These are phyloP conservation scores for Brachionus manjavacas DNA, from an alignment of 1,140 invertebrate species.

Conservation along the genomic window DNA sequence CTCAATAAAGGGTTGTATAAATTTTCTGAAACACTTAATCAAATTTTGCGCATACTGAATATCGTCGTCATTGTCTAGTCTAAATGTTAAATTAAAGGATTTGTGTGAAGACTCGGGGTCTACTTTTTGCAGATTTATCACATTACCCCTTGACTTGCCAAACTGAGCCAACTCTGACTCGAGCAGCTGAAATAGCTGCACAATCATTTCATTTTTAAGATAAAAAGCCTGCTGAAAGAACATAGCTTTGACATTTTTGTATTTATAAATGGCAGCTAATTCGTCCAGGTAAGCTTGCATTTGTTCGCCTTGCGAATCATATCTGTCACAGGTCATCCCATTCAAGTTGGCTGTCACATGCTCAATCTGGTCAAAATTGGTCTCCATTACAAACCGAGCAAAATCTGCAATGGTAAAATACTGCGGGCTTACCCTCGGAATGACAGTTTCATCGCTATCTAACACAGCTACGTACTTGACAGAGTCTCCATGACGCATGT, in stretches of 20 bases:
- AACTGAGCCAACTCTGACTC: neutral
- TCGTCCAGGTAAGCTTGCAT: slow-evolving; percentile 11
- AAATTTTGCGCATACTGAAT: neutral
- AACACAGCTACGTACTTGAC: neutral
- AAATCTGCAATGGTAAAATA: slow-evolving; percentile 2
- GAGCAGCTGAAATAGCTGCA: neutral
- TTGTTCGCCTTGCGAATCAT: neutral
- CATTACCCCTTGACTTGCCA: neutral
- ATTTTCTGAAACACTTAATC: neutral
- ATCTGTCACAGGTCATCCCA: neutral
- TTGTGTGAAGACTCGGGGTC: neutral
- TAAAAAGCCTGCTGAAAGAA: slow-evolving; percentile 21
- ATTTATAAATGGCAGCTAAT: neutral
- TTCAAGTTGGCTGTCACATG: neutral
- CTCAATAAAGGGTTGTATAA: neutral
- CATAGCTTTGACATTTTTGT: neutral
- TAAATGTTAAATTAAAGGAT: slow-evolving; percentile 28
- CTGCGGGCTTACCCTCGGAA: neutral
- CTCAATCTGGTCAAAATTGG: neutral
- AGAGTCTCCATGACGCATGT: neutral
- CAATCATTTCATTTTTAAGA: slow-evolving; percentile 9
- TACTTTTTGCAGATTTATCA: neutral
- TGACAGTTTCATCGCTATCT: slow-evolving; percentile 5
- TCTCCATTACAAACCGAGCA: neutral
- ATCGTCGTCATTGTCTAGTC: neutral